Evolutionary conservation across 2,113 vertebrate genomes (phyloP).

Genomic region (Ammodytes marinus): DNA sequence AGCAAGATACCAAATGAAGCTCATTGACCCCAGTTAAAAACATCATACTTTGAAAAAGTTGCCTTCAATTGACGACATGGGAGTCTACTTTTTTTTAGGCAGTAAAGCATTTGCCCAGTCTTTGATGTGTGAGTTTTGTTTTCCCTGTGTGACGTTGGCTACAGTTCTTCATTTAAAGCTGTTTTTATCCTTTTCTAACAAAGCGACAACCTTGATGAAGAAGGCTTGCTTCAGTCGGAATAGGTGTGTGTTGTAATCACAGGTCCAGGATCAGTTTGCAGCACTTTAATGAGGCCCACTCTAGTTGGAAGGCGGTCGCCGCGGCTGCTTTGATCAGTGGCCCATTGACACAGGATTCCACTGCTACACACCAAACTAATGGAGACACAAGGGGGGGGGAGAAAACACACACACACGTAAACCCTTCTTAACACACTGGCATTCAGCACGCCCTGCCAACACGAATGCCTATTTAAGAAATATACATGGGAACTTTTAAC

Average conservation of each 20-base stretch:
- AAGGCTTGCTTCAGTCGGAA: slow-evolving; percentile 35
- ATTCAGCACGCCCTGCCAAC: background rate
- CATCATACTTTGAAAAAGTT: background rate
- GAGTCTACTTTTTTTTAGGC: background rate
- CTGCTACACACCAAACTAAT: slow-evolving; percentile 66
- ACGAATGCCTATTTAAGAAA: slow-evolving; percentile 38
- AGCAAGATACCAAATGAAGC: slow-evolving; percentile 2
- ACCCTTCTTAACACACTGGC: slow-evolving; percentile 13
- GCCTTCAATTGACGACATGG: slow-evolving; percentile 11
- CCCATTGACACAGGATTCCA: slow-evolving; percentile 64
- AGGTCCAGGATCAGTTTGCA: slow-evolving; percentile 49
- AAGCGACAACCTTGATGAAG: slow-evolving; percentile 48
- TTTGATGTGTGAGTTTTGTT: slow-evolving; percentile 35
- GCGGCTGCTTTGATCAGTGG: slow-evolving; percentile 74
- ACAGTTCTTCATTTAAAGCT: slow-evolving; percentile 24
- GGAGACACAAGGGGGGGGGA: slow-evolving; percentile 42
- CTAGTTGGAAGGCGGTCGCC: slow-evolving; percentile 67
- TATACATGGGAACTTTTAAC: slow-evolving; percentile 30
- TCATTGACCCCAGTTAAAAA: slow-evolving; percentile 9
- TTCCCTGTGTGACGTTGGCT: background rate
- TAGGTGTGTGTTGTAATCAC: slow-evolving; percentile 62
- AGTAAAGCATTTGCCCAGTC: slow-evolving; percentile 2
- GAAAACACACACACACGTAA: slow-evolving; percentile 19
- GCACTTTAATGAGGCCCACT: slow-evolving; percentile 69
- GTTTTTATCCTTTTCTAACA: slow-evolving; percentile 45